Base-by-base conservation (phyloP, 2,888 invertebrate species). In the Horisme vitalbata region DNA sequence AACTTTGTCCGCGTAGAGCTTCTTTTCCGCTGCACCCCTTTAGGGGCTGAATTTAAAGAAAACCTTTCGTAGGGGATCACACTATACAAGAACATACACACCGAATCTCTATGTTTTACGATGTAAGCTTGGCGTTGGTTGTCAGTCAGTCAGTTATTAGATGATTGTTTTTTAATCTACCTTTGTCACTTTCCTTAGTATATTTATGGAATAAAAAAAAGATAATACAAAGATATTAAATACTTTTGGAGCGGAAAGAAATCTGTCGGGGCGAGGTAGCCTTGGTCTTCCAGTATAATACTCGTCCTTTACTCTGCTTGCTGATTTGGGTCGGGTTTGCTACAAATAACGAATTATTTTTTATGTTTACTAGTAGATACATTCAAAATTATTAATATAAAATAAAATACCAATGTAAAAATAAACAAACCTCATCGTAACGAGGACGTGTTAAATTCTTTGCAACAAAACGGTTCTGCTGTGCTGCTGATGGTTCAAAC, bases 241-340 rank as follows among this genome's bases (percentile, higher is more conserved):
- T 24, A 53, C 43, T 51, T 46, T 55, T 33, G 36, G 18, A 10
- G 39, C 41, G 12, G 28, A 3, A 10, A 37, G 6, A 8, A 15
- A 21, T 35, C 33, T 48, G 11, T 51, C 51, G 26, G 13, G 11
- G 9, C 49, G 51, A 13, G 23, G 14, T 5, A 30, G 33, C 11
- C 52, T 41, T 26, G 38, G 31, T 43, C 54, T 63, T 6, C 52
- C 43, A 5, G 58, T 30, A 31, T 33, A 39, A 2, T 52, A 33
- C 1, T 75, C 73, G 45, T 76, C 76, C 59, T 65, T 75, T 4
- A 55, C 39, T 48, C 71, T 70, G 51, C 63, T 73, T 11, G 68
- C 73, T 5, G 80, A 80, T 46, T 70, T 79, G 5, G 81, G 82
- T 21, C 77, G 65, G 27, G 55, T 7, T 68, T 68, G 47, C 53